Percentiles rank a stretch among this genome's conserved stretches.
phyloP scores from a whole-genome alignment of 2,888 invertebrate genomes.

The Pollenia labialis region DNA sequence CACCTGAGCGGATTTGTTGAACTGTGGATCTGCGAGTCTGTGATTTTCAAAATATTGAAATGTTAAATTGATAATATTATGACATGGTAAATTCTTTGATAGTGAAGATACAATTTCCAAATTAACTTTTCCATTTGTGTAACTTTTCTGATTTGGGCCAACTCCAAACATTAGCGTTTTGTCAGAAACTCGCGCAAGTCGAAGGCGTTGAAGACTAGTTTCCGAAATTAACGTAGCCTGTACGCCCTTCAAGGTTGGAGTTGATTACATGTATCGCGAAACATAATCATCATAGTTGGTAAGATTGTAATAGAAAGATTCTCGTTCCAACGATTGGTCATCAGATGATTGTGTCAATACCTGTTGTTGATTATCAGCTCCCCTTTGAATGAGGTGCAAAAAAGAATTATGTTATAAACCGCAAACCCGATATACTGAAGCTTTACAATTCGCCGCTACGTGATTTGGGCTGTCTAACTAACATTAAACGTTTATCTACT shows the following conservation, averaged over 20 bases:
- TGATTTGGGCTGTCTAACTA: background rate
- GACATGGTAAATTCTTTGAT: no score
- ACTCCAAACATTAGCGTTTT: slow-evolving; percentile 61
- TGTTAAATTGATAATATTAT: no score
- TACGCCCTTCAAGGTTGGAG: slow-evolving; percentile 58
- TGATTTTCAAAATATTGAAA: no score
- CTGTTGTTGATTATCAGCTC: background rate
- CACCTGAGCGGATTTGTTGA: no score
- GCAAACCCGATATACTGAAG: background rate
- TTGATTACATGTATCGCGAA: no score
- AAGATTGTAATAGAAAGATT: slow-evolving; percentile 6
- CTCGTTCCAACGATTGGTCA: background rate
- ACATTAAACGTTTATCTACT: background rate
- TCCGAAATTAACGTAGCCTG: slow-evolving; percentile 61
- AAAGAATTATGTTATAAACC: background rate
- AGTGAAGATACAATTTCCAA: slow-evolving; percentile 22
- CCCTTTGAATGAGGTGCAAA: background rate
- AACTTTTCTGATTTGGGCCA: slow-evolving; percentile 25
- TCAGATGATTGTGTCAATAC: background rate
- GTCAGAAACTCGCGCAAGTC: slow-evolving; percentile 47
- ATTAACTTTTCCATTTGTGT: slow-evolving; percentile 54
- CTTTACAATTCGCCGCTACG: background rate
- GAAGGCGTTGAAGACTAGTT: slow-evolving; percentile 56
- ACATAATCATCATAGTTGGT: no score
- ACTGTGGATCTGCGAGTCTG: no score